A percentile compares a stretch with the other conserved stretches of the same genome.
Evolutionary conservation across 1,140 invertebrate species (phyloP).

Genomic region (Papilio dardanus): DNA sequence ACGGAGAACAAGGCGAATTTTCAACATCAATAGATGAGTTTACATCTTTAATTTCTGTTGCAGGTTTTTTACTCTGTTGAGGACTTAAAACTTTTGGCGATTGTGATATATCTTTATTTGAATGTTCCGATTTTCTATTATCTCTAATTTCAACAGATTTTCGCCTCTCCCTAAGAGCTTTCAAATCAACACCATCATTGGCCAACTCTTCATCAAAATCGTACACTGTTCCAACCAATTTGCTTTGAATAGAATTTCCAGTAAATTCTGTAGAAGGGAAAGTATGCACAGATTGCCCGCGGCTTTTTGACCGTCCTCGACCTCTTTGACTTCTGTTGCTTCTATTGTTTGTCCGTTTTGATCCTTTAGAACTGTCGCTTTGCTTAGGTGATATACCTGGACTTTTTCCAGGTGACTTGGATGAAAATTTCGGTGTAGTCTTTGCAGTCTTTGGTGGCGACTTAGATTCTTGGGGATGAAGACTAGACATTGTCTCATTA

Average conservation of each 20-base stretch:
- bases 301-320: slow-evolving; percentile 87
- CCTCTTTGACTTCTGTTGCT: slow-evolving; percentile 83
- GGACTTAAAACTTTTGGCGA: slow-evolving; percentile 83
- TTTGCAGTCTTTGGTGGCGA: slow-evolving; percentile 85
- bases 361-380: slow-evolving; percentile 65
- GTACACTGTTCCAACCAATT: slow-evolving; percentile 93
- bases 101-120: slow-evolving; percentile 83
- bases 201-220: slow-evolving; percentile 93
- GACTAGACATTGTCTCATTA: slow-evolving; percentile 57
- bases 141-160: slow-evolving; percentile 88
- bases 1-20: slow-evolving; percentile 57
- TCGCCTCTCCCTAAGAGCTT: slow-evolving; percentile 90
- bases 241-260: slow-evolving; percentile 85
- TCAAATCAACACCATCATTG: slow-evolving; percentile 90
- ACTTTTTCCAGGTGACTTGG: slow-evolving; percentile 88
- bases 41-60: slow-evolving; percentile 59
- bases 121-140: slow-evolving; percentile 84
- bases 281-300: slow-evolving; percentile 79
- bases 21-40: slow-evolving; percentile 54
- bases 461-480: slow-evolving; percentile 81
- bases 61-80: slow-evolving; percentile 63
- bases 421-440: slow-evolving; percentile 84
- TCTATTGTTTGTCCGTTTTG: slow-evolving; percentile 81
- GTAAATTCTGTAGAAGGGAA: slow-evolving; percentile 67
- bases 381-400: slow-evolving; percentile 90